These are phyloP conservation scores for Synergus japonicus DNA, from an alignment of 2,888 invertebrate species.

Conservation along the genomic window DNA sequence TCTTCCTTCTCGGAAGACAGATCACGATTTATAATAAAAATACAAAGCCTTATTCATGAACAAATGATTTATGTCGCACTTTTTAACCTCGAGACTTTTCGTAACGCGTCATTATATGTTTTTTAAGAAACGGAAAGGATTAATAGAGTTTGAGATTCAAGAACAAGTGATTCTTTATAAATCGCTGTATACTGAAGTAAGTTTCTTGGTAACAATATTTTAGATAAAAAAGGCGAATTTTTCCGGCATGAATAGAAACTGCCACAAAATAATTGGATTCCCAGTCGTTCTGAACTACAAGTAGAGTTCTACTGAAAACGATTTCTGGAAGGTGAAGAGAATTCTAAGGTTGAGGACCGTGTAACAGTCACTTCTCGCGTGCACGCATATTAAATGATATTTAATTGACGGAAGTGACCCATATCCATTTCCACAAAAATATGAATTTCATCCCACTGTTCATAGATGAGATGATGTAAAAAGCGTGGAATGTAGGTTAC, in stretches of 20 bases:
- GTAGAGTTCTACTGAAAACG: neutral
- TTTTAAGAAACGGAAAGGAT: too few species aligned
- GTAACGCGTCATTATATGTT: neutral
- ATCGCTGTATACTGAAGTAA: neutral
- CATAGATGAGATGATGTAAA: slow-evolving; percentile 50
- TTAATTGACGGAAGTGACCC: slow-evolving; percentile 56
- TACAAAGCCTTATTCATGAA: neutral
- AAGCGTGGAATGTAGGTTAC: slow-evolving; percentile 54
- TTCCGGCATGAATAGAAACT: too few species aligned
- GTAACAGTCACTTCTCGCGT: neutral
- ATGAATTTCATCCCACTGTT: slow-evolving; percentile 48
- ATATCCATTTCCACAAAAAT: slow-evolving; percentile 48
- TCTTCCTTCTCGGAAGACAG: neutral
- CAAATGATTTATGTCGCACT: neutral
- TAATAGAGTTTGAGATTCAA: neutral
- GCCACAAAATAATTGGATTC: neutral
- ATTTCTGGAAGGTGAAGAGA: neutral
- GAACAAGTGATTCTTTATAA: slow-evolving; percentile 32
- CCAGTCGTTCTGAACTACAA: neutral
- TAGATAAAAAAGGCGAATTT: too few species aligned
- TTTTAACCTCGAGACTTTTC: neutral
- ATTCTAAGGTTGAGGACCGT: neutral
- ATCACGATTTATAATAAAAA: neutral
- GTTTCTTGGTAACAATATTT: too few species aligned
- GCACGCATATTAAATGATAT: slow-evolving; percentile 17